A percentile compares a stretch with the other conserved stretches of the same genome.
Evolutionary conservation across 2,797 vertebrate genomes (phyloP).

Genomic region (Rousettus madagascariensis): DNA sequence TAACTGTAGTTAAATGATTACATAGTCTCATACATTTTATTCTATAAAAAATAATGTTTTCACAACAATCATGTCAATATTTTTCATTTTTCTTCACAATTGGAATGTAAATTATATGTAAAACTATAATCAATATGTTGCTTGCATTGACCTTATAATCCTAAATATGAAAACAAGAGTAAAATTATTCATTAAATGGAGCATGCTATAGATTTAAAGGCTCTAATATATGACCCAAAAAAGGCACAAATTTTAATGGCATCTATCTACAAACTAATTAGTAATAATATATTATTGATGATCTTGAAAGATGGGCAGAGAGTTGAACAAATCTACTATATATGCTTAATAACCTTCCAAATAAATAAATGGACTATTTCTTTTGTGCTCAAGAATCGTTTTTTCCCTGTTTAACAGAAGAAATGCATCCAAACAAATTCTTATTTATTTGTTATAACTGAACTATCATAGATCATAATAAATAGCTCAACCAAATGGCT

Average conservation of each 20-base stretch:
- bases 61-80: conserved; percentile 34
- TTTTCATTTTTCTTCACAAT: conserved; percentile 37
- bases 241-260: neutral
- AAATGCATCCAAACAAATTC: neutral
- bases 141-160: neutral
- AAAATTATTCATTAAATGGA: neutral
- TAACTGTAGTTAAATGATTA: neutral
- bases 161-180: neutral
- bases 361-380: neutral
- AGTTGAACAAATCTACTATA: neutral
- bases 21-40: neutral
- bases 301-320: neutral
- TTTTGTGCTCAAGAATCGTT: neutral
- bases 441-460: neutral
- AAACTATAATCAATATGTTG: neutral
- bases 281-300: neutral
- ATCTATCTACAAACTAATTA: neutral
- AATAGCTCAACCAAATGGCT: neutral
- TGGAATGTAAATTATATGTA: conserved; percentile 23
- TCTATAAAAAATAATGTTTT: neutral
- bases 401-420: neutral
- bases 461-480: neutral
- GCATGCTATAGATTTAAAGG: neutral
- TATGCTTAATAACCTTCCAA: neutral
- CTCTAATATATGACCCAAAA: neutral